Base-by-base conservation (phyloP, 2,113 vertebrate species). In the Equus przewalskii region DNA sequence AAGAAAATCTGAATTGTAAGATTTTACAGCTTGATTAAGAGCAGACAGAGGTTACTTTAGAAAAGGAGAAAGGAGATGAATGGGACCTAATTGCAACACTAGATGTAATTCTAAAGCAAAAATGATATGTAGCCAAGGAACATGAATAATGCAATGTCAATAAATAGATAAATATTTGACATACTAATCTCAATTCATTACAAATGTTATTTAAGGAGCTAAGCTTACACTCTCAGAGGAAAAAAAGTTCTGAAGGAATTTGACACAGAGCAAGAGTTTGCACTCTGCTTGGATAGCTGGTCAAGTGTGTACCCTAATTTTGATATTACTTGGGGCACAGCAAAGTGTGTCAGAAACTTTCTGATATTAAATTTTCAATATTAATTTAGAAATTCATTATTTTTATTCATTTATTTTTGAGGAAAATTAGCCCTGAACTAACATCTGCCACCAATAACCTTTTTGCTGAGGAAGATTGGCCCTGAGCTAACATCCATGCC, bases 151-250 rank as follows among this genome's bases (percentile, higher is more conserved):
- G 24, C 0, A 67, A 1, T 65, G 49, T 93, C 19, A 80, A 1
- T 44, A 46, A 4, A 93, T 85, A 89, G 83, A 84, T 69, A 75
- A 92, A 94, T 19, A 94, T 56, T 13, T 15, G 14, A 21, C 18
- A 90, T 22, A 24, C 10, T 97, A 97, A 94, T 79, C 80, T 91
- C 9, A 86, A 6, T 89, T 97, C 11, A 88, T 96, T 98, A 62
- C 30, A 83, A 21, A 96, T 93, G 10, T 26, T 78, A 89, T 83
- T 96, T 97, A 95, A 28, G 58, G 22, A 98, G 3, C 16, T 78
- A 8, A 62, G 30, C 1, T 83, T 56, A 16, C 0, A 87, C 0
- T 2, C 36, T 91, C 8, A 51, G 6, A 91, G n/a, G 44, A 36
- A 64, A 91, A 87, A 95, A 94, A 90, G 89, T 26, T 6, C 9